Evolutionary conservation across 2,113 vertebrate species (phyloP).

Genomic region (Orcinus orca): DNA sequence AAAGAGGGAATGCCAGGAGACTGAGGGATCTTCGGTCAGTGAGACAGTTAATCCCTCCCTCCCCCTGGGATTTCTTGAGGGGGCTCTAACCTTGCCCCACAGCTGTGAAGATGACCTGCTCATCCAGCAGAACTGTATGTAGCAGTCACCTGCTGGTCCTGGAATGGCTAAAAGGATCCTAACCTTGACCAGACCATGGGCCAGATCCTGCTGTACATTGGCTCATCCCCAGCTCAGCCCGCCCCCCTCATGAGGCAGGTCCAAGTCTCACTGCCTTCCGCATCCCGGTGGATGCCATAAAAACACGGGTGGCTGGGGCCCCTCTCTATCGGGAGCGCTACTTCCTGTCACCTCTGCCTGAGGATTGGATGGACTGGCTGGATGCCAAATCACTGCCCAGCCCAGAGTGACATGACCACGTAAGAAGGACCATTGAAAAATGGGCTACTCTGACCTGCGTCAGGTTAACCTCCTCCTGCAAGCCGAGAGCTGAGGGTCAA

Average conservation of each 20-base stretch:
- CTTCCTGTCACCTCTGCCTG: not conserved
- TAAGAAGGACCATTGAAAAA: not conserved
- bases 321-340: not conserved
- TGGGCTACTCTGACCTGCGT: not conserved
- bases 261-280: not conserved
- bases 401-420: not conserved
- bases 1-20: not conserved
- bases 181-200: not conserved
- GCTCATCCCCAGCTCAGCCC: not conserved
- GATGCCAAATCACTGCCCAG: constrained; percentile 14
- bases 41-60: not conserved
- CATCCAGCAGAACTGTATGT: not conserved
- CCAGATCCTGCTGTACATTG: not conserved
- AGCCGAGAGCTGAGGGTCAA: not conserved
- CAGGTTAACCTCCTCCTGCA: not conserved
- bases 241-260: not conserved
- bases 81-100: not conserved
- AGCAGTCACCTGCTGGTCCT: not conserved
- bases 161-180: not conserved
- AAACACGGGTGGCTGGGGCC: not conserved
- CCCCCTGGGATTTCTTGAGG: not conserved
- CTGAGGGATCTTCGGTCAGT: not conserved
- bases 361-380: not conserved
- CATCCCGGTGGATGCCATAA: not conserved
- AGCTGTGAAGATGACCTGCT: not conserved